Base-by-base conservation (phyloP, 1,140 invertebrate genomes). In the Seison nebaliae region DNA sequence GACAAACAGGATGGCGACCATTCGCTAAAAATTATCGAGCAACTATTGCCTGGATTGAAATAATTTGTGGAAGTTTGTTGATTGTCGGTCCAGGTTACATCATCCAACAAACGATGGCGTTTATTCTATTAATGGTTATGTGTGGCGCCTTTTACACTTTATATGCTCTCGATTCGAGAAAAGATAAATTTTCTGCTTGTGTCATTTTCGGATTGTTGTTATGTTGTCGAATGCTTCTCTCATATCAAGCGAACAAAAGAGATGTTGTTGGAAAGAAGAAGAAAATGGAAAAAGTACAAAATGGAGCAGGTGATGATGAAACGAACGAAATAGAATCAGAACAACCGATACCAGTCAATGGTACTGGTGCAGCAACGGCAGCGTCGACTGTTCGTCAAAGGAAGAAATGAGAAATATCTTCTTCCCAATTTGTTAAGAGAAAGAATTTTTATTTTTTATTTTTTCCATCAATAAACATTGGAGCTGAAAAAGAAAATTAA, bases 151-250 rank as follows among this genome's bases (percentile, higher is more conserved):
- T 83, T 28, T 86, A 88, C 58, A 80, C 78, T 2, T 80, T 88
- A 54, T 73, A 74, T 47, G 74, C 78, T 66, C 72, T 86, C 2
- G 74, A 76, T 40, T 79, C 88, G 55, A 77, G 78, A 44, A 72
- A 88, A 52, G 80, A 88, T 54, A 68, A 78, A 47, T 79, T 76
- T 39, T 79, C 78, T 35, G 78, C 81, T 5, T 73, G 79, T 26
- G 58, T 91, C 47, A 79, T 91, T 11, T 91, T 94, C 57, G 75
- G 80, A 48, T 77, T 91, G 48, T 80, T 94, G 71, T 60, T 93
- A n/a, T 71, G 69, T 30, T 84, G 83, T 46, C 67, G 84, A 43
- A 60, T 94, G 28, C 74, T 91, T 11, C 71, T 76, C 32, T 68
- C 70, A 38, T 68, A 64, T 50, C 70, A 73, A 40, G 47, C 54